These are phyloP conservation scores for Lithophane ornitopus DNA, from an alignment of 2,888 invertebrate genomes.

Conservation along the genomic window DNA sequence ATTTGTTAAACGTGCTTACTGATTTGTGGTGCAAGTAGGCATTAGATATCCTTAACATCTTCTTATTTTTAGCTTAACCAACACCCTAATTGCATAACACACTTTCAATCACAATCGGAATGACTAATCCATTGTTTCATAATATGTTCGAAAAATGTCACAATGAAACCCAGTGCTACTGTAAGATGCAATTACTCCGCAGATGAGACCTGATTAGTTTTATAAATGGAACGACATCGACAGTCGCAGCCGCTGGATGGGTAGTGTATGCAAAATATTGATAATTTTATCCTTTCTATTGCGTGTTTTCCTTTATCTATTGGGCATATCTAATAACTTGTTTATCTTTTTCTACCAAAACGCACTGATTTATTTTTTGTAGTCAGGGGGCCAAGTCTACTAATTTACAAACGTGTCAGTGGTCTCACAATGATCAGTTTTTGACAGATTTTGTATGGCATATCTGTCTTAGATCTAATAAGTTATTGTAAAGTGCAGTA, in stretches of 20 bases:
- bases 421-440: no score
- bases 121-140: no score
- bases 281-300: not conserved
- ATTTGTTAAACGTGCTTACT: no score
- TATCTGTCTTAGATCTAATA: not conserved
- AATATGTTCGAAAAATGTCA: no score
- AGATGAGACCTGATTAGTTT: not conserved
- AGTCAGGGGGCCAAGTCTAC: no score
- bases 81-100: no score
- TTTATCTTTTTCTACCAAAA: not conserved
- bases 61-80: not conserved
- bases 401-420: no score
- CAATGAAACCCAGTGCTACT: no score
- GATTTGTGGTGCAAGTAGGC: no score
- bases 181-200: no score
- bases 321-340: not conserved
- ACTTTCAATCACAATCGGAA: no score
- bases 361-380: not conserved
- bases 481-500: not conserved
- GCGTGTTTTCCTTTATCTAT: not conserved
- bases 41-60: not conserved
- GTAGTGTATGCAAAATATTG: not conserved
- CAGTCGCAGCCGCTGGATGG: not conserved
- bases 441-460: no score
- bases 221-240: not conserved